phyloP scores from a whole-genome alignment of 2,113 vertebrate species.

The Accipiter virgatus region DNA sequence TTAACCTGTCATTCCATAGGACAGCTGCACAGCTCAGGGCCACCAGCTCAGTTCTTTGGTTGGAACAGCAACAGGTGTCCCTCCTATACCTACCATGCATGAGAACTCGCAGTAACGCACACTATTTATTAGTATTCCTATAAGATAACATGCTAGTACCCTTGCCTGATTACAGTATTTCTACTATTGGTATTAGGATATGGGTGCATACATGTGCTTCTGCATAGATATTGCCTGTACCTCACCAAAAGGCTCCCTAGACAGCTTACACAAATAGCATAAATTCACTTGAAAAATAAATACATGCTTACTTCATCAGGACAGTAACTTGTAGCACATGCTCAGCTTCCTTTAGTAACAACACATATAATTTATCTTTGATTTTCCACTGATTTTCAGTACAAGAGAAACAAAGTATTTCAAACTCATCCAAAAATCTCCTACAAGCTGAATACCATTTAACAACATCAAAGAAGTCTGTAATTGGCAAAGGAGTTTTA shows the following conservation, averaged over 20 bases:
- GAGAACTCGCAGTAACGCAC: background rate
- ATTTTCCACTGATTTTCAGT: background rate
- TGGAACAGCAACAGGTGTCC: background rate
- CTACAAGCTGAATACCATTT: background rate
- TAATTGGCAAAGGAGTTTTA: background rate
- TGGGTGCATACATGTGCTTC: background rate
- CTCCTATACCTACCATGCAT: background rate
- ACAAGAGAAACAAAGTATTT: background rate
- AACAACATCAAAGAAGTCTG: background rate
- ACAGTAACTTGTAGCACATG: background rate
- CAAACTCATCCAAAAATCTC: background rate
- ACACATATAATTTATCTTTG: background rate
- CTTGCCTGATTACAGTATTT: background rate
- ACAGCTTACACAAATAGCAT: background rate
- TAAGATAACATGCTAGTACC: background rate
- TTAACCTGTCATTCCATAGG: conserved; percentile 53
- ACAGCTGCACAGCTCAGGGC: background rate
- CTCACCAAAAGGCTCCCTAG: background rate
- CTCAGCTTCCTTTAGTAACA: background rate
- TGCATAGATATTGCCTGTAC: background rate
- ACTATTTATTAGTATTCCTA: background rate
- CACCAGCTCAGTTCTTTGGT: background rate
- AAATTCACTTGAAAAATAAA: background rate
- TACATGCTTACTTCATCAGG: background rate
- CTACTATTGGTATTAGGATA: background rate